phyloP scores from a whole-genome alignment of 2,113 vertebrate genomes.

The Atrichornis clamosus region DNA sequence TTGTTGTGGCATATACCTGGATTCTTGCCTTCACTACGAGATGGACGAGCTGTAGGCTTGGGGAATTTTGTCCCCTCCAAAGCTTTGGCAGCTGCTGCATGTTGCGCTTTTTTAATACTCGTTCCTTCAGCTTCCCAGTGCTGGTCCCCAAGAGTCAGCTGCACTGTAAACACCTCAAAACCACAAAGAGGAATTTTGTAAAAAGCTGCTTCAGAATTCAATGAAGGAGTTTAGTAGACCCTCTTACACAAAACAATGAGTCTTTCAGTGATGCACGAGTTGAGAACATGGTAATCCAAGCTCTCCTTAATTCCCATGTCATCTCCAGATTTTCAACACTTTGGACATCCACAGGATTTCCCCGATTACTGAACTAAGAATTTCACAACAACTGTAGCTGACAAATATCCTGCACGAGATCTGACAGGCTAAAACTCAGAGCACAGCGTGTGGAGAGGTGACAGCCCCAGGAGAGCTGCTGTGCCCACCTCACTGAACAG shows the following conservation, averaged over 20 bases:
- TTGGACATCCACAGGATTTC: neutral
- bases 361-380: neutral
- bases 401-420: neutral
- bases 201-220: neutral
- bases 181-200: neutral
- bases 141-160: constrained; percentile 90
- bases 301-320: neutral
- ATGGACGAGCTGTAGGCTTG: constrained; percentile 83
- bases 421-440: neutral
- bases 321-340: neutral
- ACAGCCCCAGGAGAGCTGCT: neutral
- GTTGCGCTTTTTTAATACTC: constrained; percentile 94
- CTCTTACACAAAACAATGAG: neutral
- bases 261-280: neutral
- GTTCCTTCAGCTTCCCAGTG: constrained; percentile 92
- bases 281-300: neutral
- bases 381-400: neutral
- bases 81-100: constrained; percentile 87
- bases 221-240: neutral
- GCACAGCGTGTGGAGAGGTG: neutral
- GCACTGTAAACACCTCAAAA: constrained; percentile 88
- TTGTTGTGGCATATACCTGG: constrained; percentile 73
- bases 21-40: constrained; percentile 86
- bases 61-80: constrained; percentile 87
- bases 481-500: neutral